phyloP scores from a whole-genome alignment of 2,888 invertebrate genomes.

The Labia minor region DNA sequence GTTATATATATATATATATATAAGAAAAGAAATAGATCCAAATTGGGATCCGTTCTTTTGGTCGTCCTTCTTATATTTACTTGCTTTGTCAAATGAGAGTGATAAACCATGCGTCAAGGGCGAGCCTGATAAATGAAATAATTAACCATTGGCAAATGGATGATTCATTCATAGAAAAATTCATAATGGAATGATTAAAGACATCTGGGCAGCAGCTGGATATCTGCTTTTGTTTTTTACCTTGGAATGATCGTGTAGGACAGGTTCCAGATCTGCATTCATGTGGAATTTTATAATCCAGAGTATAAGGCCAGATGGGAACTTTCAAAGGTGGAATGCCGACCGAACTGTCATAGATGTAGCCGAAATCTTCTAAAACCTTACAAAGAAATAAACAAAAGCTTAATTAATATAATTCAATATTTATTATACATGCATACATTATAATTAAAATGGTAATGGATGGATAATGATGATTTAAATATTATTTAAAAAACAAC shows the following conservation, averaged over 20 bases:
- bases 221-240: conserved; percentile 35
- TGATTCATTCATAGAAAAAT: too few species aligned
- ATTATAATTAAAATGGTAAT: not conserved
- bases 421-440: not conserved
- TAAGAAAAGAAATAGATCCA: too few species aligned
- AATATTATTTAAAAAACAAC: not conserved
- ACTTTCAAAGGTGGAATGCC: conserved; percentile 68
- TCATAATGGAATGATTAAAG: too few species aligned
- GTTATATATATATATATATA: too few species aligned
- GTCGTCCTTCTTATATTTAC: too few species aligned
- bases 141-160: too few species aligned
- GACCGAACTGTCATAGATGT: conserved; percentile 85
- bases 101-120: too few species aligned
- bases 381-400: conserved; percentile 36
- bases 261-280: conserved; percentile 90
- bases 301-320: conserved; percentile 88
- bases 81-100: too few species aligned
- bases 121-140: too few species aligned
- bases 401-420: conserved; percentile 17
- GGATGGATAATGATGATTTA: not conserved
- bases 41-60: too few species aligned
- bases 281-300: conserved; percentile 86
- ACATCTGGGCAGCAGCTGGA: too few species aligned
- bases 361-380: conserved; percentile 86
- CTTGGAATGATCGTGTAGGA: conserved; percentile 78